phyloP scores from a whole-genome alignment of 2,797 vertebrate species.

The Spinibarbus caldwelli region DNA sequence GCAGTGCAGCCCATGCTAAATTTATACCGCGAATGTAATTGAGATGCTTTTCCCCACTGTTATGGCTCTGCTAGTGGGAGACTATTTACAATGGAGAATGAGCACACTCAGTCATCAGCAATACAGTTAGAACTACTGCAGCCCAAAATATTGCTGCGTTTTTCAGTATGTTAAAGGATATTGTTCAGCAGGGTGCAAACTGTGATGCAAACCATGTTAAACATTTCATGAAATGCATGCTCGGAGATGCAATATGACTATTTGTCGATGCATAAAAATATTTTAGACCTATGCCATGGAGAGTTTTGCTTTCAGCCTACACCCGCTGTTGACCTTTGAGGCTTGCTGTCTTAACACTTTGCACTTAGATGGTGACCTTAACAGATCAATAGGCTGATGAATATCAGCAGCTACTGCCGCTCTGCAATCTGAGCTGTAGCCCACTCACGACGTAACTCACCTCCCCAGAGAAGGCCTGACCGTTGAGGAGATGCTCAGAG shows the following conservation, averaged over 20 bases:
- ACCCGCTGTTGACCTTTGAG: constrained; percentile 5
- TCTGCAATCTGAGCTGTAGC: not conserved
- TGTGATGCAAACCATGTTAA: constrained; percentile 52
- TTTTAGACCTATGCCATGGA: not conserved
- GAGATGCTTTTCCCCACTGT: constrained; percentile 43
- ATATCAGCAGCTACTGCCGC: not conserved
- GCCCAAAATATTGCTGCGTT: not conserved
- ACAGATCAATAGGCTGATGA: constrained; percentile 21
- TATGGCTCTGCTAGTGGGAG: constrained; percentile 29
- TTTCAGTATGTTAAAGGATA: not conserved
- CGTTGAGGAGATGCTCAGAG: constrained; percentile 96
- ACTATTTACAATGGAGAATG: constrained; percentile 8
- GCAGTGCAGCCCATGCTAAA: constrained; percentile 51
- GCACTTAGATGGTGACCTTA: constrained; percentile 10
- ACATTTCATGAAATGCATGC: constrained; percentile 34
- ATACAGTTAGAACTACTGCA: constrained; percentile 1
- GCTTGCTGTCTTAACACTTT: constrained; percentile 3
- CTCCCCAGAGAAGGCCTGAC: constrained; percentile 98
- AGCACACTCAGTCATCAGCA: constrained; percentile 16
- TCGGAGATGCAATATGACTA: too few relatives aligned
- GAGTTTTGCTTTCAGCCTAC: constrained; percentile 25
- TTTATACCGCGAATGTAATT: constrained; percentile 49
- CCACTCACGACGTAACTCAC: constrained; percentile 69
- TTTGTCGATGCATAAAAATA: constrained; percentile 19
- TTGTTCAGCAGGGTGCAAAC: not conserved